Base-by-base conservation (phyloP, 2,888 invertebrate genomes). In the Dasypolia templi region DNA sequence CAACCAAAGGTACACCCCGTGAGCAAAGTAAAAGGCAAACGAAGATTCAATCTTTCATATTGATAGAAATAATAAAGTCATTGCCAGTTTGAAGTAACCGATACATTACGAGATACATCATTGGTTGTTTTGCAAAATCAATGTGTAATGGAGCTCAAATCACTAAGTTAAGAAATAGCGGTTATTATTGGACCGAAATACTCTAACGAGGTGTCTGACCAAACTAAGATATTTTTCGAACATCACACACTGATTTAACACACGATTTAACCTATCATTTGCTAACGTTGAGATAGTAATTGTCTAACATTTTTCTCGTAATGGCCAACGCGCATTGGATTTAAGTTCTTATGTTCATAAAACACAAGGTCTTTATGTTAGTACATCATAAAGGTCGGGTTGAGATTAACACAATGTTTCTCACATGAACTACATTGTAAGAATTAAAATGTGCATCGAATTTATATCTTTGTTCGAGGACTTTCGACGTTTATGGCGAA, bases 231-330 rank as follows among this genome's bases (percentile, higher is more conserved):
- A 79, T 76, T 59, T 80, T 78, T 74, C 70, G 67, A 55, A 78
- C 75, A 61, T 62, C 63, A 26, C 55, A 46, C 29, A 74, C 58
- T 78, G 77, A 78, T 81, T 86, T 86, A 86, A 82, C 75, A 76
- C n/a, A 77, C 61, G 61, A 72, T 75, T 74, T 56, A 79, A 78
- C 67, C 77, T 74, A 77, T 82, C 70, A 85, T 73, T 80, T 72
- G 56, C 73, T 68, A 85, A 81, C 56, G 44, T 19, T 42, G 22
- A 80, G 42, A 72, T 74, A 63, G 82, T 88, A 86, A 87, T 85
- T 82, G 86, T 87, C 88, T 86, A 87, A 79, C 85, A 87, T 88
- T 88, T 87, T 85, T 87, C 78, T 62, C 58, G 44, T 85, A 85
- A 88, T 87, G 75, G 74, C 62, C 77, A 58, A 51, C 75, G 67